Evolutionary conservation across 2,888 invertebrate genomes (phyloP), one percentile per base, ranked within the genome.

Genomic region (Eupsilia transversa): DNA sequence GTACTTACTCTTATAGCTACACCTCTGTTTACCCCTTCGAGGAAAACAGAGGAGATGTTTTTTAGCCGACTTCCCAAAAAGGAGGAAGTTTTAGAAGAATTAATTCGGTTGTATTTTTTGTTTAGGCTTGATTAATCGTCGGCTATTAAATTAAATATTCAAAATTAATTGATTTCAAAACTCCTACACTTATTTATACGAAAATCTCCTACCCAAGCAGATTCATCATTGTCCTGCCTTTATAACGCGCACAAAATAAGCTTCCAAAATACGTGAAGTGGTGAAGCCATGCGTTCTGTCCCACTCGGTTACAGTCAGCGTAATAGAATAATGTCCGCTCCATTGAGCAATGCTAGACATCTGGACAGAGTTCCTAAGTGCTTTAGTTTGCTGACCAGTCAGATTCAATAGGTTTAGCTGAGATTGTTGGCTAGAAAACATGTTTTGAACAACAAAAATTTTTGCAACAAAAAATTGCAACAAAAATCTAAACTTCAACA

Each of bases 261-360:
- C 20, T 79, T 77, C 14, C 3, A 41, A 14, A 63, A 33, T 43
- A 52, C 52, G 23, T 43, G 20, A 33, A 46, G n/a, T 7, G 27
- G 49, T 61, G 20, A 43, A 54, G 12, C 7, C 43, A 52, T 35
- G 35, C 14, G 38, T 41, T 35, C 9, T 43, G 66, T 17, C 30
- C 27, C 33, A 2, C 33, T 63, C 17, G 2, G 56, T 43, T 41
- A 61, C 60, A 63, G 56, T 46, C 60, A 33, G n/a, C n/a, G 35
- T 71, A 66, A 79, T 79, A 57, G 52, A 78, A 63, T 83, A 66
- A 56, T 52, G 33, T 49, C 38, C 57, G 56, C 23, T 56, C 38
- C 33, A 72, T 57, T 38, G n/a, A 77, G 49, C 65, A 56, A 57
- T 64, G 52, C 14, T 12, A 9, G 43, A 65, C 69, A 49, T 57